Evolutionary conservation across 2,888 invertebrate genomes (phyloP).

Genomic region (Drosophila sordidula): DNA sequence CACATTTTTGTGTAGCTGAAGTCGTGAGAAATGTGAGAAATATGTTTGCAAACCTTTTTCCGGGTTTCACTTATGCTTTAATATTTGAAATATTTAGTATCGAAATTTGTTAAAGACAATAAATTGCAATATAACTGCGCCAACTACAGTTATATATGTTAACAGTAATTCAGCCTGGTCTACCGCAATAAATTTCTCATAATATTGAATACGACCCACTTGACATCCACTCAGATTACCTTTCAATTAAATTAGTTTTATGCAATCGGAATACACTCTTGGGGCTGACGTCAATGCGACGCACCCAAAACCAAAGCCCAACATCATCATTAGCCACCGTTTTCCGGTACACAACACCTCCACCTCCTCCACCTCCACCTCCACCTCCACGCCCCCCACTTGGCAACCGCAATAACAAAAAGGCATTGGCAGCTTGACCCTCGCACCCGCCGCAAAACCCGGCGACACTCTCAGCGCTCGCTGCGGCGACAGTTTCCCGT

Average conservation of each 20-base stretch:
- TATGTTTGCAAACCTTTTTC: slow-evolving; percentile 4
- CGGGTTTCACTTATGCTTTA: neutral
- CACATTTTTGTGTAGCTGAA: neutral
- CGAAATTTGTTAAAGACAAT: too few relatives aligned
- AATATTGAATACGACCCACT: neutral
- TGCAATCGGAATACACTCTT: slow-evolving; percentile 15
- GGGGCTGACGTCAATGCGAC: slow-evolving; percentile 47
- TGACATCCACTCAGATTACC: slow-evolving; percentile 5
- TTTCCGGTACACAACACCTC: neutral
- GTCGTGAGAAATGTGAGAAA: slow-evolving; percentile 2
- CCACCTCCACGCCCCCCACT: neutral
- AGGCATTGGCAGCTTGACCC: slow-evolving; percentile 58
- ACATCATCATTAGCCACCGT: slow-evolving; percentile 33
- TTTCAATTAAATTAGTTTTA: slow-evolving; percentile 20
- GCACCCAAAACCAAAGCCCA: slow-evolving; percentile 34
- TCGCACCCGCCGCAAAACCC: slow-evolving; percentile 21
- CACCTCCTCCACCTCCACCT: neutral
- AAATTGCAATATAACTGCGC: too few relatives aligned
- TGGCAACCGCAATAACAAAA: slow-evolving; percentile 55
- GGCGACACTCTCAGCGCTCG: neutral
- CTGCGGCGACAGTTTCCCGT: slow-evolving; percentile 40
- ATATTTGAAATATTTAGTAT: neutral
- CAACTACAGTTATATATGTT: too few relatives aligned
- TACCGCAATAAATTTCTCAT: neutral
- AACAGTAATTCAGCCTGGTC: neutral